Evolutionary conservation across 1,140 invertebrate genomes (phyloP).

Genomic region (Pseudomyrmex sp.): DNA sequence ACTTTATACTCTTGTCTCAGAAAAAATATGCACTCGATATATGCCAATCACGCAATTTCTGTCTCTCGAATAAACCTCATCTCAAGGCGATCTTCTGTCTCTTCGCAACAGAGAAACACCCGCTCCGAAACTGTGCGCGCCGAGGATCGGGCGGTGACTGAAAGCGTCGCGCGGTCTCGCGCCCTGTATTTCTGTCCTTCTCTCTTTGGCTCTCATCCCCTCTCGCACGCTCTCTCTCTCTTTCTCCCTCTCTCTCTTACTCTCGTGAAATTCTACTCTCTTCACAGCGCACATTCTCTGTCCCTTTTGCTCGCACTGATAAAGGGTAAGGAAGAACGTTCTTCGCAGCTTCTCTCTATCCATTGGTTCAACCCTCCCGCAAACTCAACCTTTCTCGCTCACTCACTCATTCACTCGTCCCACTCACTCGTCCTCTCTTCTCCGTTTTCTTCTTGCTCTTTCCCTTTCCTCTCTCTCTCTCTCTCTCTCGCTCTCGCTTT

Average conservation of each 20-base stretch:
- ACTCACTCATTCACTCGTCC: neutral
- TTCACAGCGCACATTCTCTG: conserved; percentile 27
- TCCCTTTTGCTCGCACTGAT: conserved; percentile 12
- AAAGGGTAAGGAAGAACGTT: conserved; percentile 37
- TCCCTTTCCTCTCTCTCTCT: conserved; percentile 33
- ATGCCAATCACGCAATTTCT: conserved; percentile 19
- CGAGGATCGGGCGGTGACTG: conserved; percentile 85
- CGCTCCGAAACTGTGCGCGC: conserved; percentile 80
- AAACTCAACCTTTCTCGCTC: conserved; percentile 14
- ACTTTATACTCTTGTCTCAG: neutral
- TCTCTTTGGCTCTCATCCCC: conserved; percentile 53
- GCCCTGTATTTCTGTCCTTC: conserved; percentile 59
- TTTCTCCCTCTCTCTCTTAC: conserved; percentile 25
- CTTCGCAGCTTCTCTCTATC: conserved; percentile 44
- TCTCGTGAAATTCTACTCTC: conserved; percentile 4
- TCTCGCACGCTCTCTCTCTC: conserved; percentile 23
- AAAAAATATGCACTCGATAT: neutral
- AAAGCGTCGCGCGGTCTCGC: conserved; percentile 75
- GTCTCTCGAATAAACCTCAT: conserved; percentile 23
- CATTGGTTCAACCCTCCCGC: conserved; percentile 21
- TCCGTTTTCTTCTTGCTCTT: conserved; percentile 40
- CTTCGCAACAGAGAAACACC: conserved; percentile 63
- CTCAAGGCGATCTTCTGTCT: conserved; percentile 41
- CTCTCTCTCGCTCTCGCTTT: conserved; percentile 51
- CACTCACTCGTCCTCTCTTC: neutral